Evolutionary conservation across 2,113 vertebrate species (phyloP).

Genomic region (Lathamus discolor): DNA sequence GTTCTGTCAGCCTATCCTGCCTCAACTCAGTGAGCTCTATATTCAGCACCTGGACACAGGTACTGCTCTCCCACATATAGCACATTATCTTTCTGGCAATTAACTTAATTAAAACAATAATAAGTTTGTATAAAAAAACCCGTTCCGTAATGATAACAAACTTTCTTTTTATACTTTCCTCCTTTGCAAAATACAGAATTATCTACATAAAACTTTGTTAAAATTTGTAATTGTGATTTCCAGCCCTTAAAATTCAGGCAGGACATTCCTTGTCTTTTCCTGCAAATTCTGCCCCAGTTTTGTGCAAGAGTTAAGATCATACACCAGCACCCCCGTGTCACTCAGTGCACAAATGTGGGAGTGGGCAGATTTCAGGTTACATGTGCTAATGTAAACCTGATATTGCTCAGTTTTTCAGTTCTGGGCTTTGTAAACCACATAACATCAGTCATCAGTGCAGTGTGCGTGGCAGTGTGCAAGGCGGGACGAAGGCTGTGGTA

Average conservation of each 20-base stretch:
- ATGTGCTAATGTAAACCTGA: conserved; percentile 16
- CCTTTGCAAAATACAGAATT: neutral
- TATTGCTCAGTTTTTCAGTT: conserved; percentile 3
- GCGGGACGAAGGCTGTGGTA: neutral
- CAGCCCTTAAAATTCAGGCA: neutral
- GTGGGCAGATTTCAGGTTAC: neutral
- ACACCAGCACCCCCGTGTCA: neutral
- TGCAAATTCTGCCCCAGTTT: neutral
- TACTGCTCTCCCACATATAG: neutral
- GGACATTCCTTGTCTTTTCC: neutral
- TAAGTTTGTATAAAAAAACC: neutral
- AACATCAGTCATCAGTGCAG: rapidly evolving
- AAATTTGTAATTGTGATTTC: neutral
- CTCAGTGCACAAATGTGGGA: neutral
- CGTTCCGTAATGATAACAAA: neutral
- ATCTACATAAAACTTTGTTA: neutral
- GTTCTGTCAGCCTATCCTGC: neutral
- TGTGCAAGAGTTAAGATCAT: neutral
- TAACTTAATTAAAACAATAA: neutral
- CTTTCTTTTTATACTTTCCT: neutral
- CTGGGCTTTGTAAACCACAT: neutral
- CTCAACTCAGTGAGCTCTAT: neutral
- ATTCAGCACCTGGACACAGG: neutral
- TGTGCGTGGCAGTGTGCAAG: neutral
- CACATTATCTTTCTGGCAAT: neutral